A percentile compares a stretch with the other conserved stretches of the same genome.
These are phyloP conservation scores for Pachypeltis micranthus DNA, from an alignment of 1,140 invertebrate genomes.

Conservation along the genomic window DNA sequence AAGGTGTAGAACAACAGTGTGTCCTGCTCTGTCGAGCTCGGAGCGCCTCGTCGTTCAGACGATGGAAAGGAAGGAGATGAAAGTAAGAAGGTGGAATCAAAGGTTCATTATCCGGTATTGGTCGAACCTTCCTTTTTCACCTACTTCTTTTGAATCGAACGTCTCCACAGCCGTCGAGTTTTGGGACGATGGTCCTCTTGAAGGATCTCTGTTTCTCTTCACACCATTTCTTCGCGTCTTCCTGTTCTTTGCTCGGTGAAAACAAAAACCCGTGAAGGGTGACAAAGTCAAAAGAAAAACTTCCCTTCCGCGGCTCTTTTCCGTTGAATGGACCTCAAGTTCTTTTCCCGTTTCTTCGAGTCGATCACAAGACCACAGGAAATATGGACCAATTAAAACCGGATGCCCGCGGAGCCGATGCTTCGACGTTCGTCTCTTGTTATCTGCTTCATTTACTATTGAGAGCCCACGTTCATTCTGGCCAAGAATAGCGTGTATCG, in stretches of 20 bases:
- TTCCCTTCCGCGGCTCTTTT: neutral
- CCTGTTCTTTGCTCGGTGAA: too few species aligned
- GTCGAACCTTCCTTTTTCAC: neutral
- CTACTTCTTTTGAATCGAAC: too few species aligned
- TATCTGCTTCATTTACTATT: too few species aligned
- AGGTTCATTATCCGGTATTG: constrained; percentile 15
- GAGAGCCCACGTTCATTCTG: too few species aligned
- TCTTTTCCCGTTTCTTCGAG: constrained; percentile 1
- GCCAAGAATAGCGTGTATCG: too few species aligned
- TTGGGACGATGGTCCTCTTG: too few species aligned
- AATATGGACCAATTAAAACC: constrained; percentile 16
- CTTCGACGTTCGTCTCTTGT: too few species aligned
- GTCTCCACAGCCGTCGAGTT: too few species aligned
- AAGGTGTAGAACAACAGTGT: constrained; percentile 7
- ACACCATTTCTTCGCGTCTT: neutral
- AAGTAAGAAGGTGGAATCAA: constrained; percentile 6
- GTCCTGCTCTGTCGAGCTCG: too few species aligned
- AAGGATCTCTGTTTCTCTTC: neutral
- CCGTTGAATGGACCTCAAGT: neutral
- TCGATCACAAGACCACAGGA: constrained; percentile 6
- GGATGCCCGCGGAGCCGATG: too few species aligned
- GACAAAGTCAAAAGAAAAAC: constrained; percentile 10
- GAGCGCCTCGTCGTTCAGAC: too few species aligned
- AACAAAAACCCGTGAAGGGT: constrained; percentile 16
- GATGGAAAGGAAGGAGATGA: neutral